These are phyloP conservation scores for Xestia ashworthii DNA, from an alignment of 2,888 invertebrate genomes.

Conservation along the genomic window DNA sequence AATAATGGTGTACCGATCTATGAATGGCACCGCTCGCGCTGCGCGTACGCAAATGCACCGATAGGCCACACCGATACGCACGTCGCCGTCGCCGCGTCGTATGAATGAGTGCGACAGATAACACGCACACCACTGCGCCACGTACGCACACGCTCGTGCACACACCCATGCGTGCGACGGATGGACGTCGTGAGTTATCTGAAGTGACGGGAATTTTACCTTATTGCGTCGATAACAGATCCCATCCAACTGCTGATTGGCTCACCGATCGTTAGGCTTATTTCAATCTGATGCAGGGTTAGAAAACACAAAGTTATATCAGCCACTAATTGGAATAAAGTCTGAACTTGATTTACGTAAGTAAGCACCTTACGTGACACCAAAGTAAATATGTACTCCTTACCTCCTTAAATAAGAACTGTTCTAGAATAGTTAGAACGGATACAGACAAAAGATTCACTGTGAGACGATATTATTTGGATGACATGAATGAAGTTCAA, in stretches of 20 bases:
- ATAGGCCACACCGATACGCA: conserved; percentile 45
- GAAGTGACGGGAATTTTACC: conserved; percentile 68
- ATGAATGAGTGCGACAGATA: conserved; percentile 73
- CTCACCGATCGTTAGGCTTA: conserved; percentile 27
- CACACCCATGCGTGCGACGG: conserved; percentile 30
- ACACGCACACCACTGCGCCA: conserved; percentile 56
- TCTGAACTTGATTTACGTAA: conserved; percentile 32
- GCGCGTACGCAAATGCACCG: conserved; percentile 64
- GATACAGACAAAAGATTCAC: conserved; percentile 18
- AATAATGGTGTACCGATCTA: conserved; percentile 58
- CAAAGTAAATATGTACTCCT: not conserved
- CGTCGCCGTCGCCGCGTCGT: conserved; percentile 33
- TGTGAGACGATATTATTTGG: conserved; percentile 27
- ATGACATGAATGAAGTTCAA: conserved; percentile 50
- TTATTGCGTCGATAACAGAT: conserved; percentile 62
- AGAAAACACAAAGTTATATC: conserved; percentile 26
- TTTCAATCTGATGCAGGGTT: conserved; percentile 12
- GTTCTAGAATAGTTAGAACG: conserved; percentile 41
- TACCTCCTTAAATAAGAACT: not conserved
- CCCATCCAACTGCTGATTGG: conserved; percentile 48
- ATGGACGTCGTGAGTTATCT: conserved; percentile 51
- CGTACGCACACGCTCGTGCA: conserved; percentile 27
- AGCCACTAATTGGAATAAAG: conserved; percentile 33
- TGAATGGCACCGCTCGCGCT: conserved; percentile 68
- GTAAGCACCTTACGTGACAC: conserved; percentile 10